Evolutionary conservation across 2,888 invertebrate genomes (phyloP).

Genomic region (Chalcis sispes): DNA sequence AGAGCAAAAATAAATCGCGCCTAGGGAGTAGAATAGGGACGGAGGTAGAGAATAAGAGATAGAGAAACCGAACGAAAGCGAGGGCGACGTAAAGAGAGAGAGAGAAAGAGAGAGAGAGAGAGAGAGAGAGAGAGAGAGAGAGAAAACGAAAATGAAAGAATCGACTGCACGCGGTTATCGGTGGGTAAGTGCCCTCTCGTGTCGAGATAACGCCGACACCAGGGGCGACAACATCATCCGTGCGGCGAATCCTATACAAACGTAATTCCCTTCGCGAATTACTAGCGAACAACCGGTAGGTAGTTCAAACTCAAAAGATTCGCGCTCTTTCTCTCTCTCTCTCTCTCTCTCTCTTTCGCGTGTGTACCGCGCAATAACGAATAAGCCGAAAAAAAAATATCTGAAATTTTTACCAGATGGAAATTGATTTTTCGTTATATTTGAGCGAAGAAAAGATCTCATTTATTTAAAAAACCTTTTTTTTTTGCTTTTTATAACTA

Average conservation of each 20-base stretch:
- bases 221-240: slow-evolving; percentile 74
- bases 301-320: too few species aligned
- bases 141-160: slow-evolving; percentile 29
- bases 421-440: too few species aligned
- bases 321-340: too few species aligned
- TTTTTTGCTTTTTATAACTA: too few species aligned
- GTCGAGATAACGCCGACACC: slow-evolving; percentile 75
- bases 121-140: background rate
- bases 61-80: background rate
- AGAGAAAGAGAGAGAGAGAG: background rate
- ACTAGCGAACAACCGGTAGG: slow-evolving; percentile 69
- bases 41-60: background rate
- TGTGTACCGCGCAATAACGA: too few species aligned
- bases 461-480: too few species aligned
- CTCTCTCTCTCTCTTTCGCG: too few species aligned
- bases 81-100: background rate
- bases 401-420: too few species aligned
- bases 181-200: slow-evolving; percentile 74
- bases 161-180: slow-evolving; percentile 67
- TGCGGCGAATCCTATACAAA: slow-evolving; percentile 70
- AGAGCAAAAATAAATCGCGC: too few species aligned
- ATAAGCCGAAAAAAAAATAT: too few species aligned
- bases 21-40: too few species aligned
- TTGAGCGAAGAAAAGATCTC: too few species aligned
- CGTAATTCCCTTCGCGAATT: slow-evolving; percentile 70